phyloP scores from a whole-genome alignment of 2,888 invertebrate species.

The Chrysina gloriosa region DNA sequence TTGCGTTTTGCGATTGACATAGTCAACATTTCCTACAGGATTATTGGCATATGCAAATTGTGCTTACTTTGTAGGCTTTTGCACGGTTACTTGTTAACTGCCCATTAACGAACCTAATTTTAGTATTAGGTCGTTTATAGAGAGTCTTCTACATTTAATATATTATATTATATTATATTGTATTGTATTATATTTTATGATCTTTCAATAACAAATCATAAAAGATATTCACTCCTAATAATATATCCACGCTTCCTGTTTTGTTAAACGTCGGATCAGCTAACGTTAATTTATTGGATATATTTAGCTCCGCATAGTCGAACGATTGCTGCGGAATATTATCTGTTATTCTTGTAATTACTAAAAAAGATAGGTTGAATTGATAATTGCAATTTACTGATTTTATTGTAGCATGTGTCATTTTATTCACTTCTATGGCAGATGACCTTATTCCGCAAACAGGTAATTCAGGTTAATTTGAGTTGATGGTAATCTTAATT shows the following conservation, averaged over 20 bases:
- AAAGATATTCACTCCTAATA: constrained; percentile 31
- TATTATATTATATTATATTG: too few species aligned
- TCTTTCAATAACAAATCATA: constrained; percentile 23
- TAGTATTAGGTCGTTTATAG: too few species aligned
- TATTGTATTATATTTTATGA: too few species aligned
- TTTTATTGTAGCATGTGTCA: not conserved
- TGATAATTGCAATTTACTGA: not conserved
- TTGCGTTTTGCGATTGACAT: too few species aligned
- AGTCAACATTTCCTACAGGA: too few species aligned
- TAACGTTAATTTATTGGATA: constrained; percentile 26
- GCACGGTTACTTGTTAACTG: too few species aligned
- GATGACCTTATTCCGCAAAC: constrained; percentile 11
- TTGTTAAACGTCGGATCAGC: constrained; percentile 28
- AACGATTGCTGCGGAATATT: not conserved
- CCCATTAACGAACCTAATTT: too few species aligned
- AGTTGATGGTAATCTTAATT: not conserved
- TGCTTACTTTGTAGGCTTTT: too few species aligned
- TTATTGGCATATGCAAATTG: too few species aligned
- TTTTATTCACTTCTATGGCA: not conserved
- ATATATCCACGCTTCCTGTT: constrained; percentile 4
- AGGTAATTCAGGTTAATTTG: not conserved
- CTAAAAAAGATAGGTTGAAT: constrained; percentile 1
- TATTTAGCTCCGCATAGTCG: not conserved
- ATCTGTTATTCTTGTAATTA: constrained; percentile 21
- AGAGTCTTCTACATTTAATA: too few species aligned